A percentile compares a stretch with the other conserved stretches of the same genome.
phyloP scores from a whole-genome alignment of 2,888 invertebrate genomes.

The Tipula helvola region DNA sequence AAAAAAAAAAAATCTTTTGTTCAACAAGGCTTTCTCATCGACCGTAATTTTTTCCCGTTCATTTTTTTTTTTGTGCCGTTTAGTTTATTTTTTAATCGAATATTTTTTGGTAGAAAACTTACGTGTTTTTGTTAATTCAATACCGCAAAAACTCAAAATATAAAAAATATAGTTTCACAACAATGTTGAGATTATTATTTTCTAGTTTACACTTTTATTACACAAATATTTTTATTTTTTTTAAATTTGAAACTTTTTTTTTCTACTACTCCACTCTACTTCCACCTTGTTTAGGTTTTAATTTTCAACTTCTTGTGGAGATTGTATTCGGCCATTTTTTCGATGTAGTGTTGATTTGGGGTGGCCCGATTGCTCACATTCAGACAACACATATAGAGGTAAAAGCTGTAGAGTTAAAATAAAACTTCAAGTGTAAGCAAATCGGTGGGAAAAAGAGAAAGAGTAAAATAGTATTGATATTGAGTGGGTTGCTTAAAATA shows the following conservation, averaged over 20 bases:
- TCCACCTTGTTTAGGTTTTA: background rate
- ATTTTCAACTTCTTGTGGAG: background rate
- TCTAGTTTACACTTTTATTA: background rate
- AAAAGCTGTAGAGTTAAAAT: too few relatives aligned
- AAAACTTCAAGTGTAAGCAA: too few relatives aligned
- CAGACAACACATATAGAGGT: too few relatives aligned
- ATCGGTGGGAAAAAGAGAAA: too few relatives aligned
- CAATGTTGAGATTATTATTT: background rate
- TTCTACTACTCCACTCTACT: background rate
- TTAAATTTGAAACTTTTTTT: background rate
- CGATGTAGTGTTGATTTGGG: too few relatives aligned
- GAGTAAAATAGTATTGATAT: too few relatives aligned
- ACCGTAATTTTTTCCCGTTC: background rate
- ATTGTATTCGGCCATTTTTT: background rate
- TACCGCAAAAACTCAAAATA: background rate
- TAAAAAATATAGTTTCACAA: background rate
- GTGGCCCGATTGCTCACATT: too few relatives aligned
- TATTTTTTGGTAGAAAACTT: background rate
- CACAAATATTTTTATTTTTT: background rate
- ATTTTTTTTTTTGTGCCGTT: background rate
- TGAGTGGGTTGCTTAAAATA: too few relatives aligned
- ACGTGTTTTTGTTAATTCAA: background rate
- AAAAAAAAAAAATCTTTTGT: background rate
- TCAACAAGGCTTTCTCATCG: background rate
- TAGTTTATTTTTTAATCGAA: background rate